Conservation (phyloP, 2,888 invertebrate species). For the Cyaniris semiargus region DNA sequence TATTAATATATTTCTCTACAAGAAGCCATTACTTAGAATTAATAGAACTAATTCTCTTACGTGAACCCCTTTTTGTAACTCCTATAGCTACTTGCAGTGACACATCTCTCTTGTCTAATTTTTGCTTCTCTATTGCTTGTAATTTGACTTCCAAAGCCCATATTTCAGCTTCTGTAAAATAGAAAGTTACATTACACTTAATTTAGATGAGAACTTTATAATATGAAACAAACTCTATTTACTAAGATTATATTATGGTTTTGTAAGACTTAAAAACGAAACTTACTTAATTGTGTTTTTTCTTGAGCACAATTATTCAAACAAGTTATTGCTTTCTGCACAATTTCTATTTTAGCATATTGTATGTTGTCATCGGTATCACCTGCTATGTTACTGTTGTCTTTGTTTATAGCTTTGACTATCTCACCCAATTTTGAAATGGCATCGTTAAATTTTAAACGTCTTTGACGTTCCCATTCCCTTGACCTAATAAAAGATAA, state of each 20-base stretch:
- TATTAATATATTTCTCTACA: neutral
- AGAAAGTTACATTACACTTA: constrained; percentile 11
- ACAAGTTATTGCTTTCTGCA: constrained; percentile 68
- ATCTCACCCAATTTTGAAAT: constrained; percentile 64
- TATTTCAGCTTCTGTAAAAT: constrained; percentile 64
- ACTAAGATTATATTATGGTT: too few relatives aligned
- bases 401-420: constrained; percentile 58
- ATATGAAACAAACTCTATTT: too few relatives aligned
- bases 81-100: constrained; percentile 63
- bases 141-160: constrained; percentile 68
- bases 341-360: constrained; percentile 70
- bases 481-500: constrained; percentile 74
- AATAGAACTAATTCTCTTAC: constrained; percentile 50
- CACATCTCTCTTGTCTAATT: constrained; percentile 56
- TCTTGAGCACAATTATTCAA: constrained; percentile 60
- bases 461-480: constrained; percentile 85
- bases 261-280: neutral
- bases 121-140: constrained; percentile 51
- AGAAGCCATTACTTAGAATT: neutral
- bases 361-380: constrained; percentile 61
- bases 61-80: constrained; percentile 57
- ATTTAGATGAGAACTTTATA: neutral
- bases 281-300: constrained; percentile 70
- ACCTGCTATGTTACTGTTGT: constrained; percentile 47
- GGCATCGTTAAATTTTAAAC: constrained; percentile 83